Base-by-base conservation (phyloP, 2,797 vertebrate genomes). In the Diceros bicornis region DNA sequence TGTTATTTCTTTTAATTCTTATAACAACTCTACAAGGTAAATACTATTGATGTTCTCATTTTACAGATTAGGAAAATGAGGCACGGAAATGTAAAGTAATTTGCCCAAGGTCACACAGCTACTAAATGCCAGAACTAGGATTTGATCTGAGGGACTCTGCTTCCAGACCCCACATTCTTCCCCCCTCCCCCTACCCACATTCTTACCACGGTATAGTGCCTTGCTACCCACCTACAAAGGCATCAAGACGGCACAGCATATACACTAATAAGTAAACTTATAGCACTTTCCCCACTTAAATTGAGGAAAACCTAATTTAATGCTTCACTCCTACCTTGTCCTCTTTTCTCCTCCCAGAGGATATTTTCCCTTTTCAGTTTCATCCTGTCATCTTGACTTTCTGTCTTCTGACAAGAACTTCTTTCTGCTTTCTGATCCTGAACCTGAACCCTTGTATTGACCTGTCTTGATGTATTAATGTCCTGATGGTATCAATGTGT, bases 11-110 rank as follows among this genome's bases (percentile, higher is more conserved):
- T 85, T 14, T 68, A 71, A 97, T 66, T 84, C 13, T 95, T 68
- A 57, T 47, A 94, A 66, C 41, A 79, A 17, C 16, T 23, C 0
- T 44, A 59, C 64, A 25, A 92, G 32, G 57, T 90, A 75, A 44
- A 61, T 82, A 77, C 6, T 52, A 68, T 25, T 68, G 32, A 69
- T 32, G 47, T 44, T 89, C 12, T 32, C 17, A 88, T 68, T 92
- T 91, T 91, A 91, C 52, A 91, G 21, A 78, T 92, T 85, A 81
- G 75, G 62, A 93, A 95, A 93, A 78, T 64, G 27, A 83, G 29
- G 32, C 52, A 68, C 32, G 90, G n/a, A 96, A 83, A 88, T 72
- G 18, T 66, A 78, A 89, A 78, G 44, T 69, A 77, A 66, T 78
- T 89, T 94, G 21, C n/a, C 23, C 13, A 61, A 83, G 16, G 17